A percentile compares a stretch with the other conserved stretches of the same genome.
Conservation (phyloP, 2,113 vertebrate species). For the Baryphthengus martii region DNA sequence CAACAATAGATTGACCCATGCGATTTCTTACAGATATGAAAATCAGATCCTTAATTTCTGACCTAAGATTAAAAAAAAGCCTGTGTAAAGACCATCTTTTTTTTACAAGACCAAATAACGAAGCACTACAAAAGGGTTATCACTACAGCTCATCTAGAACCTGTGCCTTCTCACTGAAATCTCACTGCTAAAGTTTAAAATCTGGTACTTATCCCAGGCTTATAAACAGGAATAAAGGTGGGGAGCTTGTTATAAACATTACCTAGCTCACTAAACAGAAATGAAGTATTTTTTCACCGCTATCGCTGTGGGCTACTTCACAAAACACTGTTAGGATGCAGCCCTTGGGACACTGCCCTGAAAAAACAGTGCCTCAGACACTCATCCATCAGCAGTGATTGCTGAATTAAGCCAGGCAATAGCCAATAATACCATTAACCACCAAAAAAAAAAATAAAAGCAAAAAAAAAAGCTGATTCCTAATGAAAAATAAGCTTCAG, state of each 20-base stretch:
- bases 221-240: background rate
- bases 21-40: background rate
- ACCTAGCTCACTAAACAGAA: background rate
- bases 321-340: background rate
- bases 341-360: background rate
- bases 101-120: background rate
- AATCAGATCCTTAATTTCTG: background rate
- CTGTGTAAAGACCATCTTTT: background rate
- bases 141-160: background rate
- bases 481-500: background rate
- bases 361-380: background rate
- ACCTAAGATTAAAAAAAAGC: no score
- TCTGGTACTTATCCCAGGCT: background rate
- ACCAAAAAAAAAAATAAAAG: background rate
- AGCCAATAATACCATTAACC: background rate
- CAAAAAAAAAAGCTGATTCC: background rate
- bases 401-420: background rate
- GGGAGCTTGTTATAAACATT: background rate
- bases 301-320: background rate
- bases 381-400: background rate
- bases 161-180: background rate
- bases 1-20: background rate
- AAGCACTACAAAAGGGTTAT: background rate
- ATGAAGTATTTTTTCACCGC: fast-evolving
- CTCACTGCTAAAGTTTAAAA: background rate